A percentile compares a stretch with the other conserved stretches of the same genome.
phyloP scores from a whole-genome alignment of 2,797 vertebrate genomes.

The Tachyglossus aculeatus region DNA sequence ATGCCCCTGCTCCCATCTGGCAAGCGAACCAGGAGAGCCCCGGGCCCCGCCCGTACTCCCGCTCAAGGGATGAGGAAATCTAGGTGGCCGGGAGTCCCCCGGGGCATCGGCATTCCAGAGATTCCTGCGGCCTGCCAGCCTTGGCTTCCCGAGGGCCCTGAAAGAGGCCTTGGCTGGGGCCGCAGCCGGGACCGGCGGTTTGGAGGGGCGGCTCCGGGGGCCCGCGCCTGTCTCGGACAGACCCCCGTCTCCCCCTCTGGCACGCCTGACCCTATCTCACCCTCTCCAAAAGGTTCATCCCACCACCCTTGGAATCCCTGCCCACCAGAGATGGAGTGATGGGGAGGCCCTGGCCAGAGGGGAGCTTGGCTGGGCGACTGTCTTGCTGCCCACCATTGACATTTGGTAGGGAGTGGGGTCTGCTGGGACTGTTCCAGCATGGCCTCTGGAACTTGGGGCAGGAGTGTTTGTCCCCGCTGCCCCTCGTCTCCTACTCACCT shows the following conservation, averaged over 20 bases:
- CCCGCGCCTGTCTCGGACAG: not conserved
- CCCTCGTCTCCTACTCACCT: no score
- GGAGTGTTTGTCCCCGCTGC: no score
- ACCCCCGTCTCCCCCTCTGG: not conserved
- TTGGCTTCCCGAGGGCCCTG: not conserved
- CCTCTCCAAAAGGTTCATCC: not conserved
- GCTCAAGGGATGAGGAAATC: not conserved
- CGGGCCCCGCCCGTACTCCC: not conserved
- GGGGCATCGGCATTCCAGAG: not conserved
- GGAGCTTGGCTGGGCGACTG: not conserved
- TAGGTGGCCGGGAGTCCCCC: not conserved
- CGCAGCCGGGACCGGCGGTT: not conserved
- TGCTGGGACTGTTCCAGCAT: no score
- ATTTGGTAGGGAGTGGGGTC: no score
- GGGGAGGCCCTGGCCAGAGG: not conserved
- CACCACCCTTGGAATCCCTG: not conserved
- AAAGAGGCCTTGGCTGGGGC: not conserved
- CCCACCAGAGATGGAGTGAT: not conserved
- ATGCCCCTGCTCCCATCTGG: conserved; percentile 10
- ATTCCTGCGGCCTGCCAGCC: conserved; percentile 24
- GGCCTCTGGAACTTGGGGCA: no score
- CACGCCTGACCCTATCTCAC: not conserved
- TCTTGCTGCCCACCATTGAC: no score
- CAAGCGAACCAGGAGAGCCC: conserved; percentile 1
- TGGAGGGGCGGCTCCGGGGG: not conserved